A percentile compares a stretch with the other conserved stretches of the same genome.
These are phyloP conservation scores for Mormyrops boulengeri DNA, from an alignment of 2,797 vertebrate genomes.

Conservation along the genomic window DNA sequence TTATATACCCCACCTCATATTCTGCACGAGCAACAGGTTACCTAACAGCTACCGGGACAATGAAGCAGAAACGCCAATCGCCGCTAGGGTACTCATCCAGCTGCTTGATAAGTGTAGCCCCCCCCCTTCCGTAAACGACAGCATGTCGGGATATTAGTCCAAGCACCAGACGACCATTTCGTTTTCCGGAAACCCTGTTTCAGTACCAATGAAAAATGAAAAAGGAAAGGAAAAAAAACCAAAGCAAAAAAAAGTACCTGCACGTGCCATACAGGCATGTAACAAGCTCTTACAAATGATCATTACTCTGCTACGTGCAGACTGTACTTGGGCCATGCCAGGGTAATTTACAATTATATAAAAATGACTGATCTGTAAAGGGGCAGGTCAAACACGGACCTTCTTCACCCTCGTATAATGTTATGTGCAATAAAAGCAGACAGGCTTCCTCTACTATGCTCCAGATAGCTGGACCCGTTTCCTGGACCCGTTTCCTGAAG, in stretches of 20 bases:
- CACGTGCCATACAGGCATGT: neutral
- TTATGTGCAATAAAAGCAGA: neutral
- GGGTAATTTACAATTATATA: neutral
- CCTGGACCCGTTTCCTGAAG: neutral
- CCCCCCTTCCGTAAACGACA: neutral
- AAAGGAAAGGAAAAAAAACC: neutral
- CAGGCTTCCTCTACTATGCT: neutral
- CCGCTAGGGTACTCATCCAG: too few relatives aligned
- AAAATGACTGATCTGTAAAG: neutral
- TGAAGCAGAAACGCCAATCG: too few relatives aligned
- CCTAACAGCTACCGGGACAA: neutral
- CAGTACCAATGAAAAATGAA: neutral
- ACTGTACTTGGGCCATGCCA: neutral
- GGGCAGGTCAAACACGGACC: neutral
- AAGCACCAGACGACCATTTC: neutral
- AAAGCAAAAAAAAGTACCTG: neutral
- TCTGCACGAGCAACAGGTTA: neutral
- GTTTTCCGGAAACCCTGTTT: neutral
- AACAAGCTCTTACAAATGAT: neutral
- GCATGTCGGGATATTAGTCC: neutral
- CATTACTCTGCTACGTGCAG: neutral
- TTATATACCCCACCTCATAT: neutral
- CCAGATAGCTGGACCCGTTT: neutral
- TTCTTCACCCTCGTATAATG: neutral
- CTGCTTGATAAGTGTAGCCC: too few relatives aligned